Evolutionary conservation across 2,113 vertebrate genomes (phyloP), one percentile per base, ranked within the genome.

Genomic region (Neogobius melanostomus): DNA sequence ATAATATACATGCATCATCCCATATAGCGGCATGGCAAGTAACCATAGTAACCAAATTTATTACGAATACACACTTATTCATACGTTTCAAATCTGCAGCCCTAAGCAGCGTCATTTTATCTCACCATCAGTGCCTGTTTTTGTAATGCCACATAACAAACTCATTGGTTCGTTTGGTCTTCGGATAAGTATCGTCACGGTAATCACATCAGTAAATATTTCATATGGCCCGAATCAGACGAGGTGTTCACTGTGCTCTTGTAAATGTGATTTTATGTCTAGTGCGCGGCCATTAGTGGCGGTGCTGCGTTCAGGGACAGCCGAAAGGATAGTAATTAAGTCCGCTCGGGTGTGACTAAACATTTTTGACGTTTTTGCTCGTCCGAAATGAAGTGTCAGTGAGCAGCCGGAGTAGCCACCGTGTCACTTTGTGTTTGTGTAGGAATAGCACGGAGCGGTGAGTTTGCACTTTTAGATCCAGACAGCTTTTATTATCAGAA

Each of bases 341-440:
- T 98, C 95, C 95, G 95, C 91, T 93, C 94, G 93, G 95, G 95
- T 95, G 94, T 95, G 95, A 95, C 95, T 98, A 97, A 98, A 95
- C 93, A 96, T 95, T 98, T 97, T 95, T 97, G 97, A 98, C 95
- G 94, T 97, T 96, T 95, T 94, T 96, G 94, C 94, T 95, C 94
- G 93, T 96, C 94, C 93, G 94, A 95, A 96, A 96, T 97, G 95
- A 96, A 96, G 95, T 96, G 95, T 97, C 95, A 97, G 93, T 93
- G 94, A 88, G 87, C 93, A 95, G 92, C 94, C 93, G 95, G 92
- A 95, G 93, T 94, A 95, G 95, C 93, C 95, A 91, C 94, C 94
- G 93, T 95, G 96, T 96, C 96, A 98, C 93, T 95, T 95, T 92
- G 91, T 87, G 89, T 95, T 95, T 95, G 92, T 90, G 86, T 91